Evolutionary conservation across 1,140 invertebrate species (phyloP).

Genomic region (Chelonus insularis): DNA sequence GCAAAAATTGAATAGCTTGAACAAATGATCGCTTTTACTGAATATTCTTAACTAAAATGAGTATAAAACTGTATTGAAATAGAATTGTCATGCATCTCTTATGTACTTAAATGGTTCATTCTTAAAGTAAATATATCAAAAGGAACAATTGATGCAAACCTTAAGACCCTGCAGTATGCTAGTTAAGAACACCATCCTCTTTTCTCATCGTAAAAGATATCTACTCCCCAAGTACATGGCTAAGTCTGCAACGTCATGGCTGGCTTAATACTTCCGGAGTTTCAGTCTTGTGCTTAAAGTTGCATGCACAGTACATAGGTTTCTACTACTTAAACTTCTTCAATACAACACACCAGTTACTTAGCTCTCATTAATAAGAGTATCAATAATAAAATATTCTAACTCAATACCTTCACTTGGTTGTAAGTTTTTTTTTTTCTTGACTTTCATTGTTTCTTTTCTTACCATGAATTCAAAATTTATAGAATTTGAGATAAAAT

Average conservation of each 20-base stretch:
- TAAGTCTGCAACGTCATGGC: conserved; percentile 44
- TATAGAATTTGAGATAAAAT: no score
- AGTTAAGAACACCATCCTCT: conserved; percentile 15
- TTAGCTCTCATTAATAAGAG: no score
- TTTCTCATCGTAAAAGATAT: conserved; percentile 15
- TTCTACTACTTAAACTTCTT: neutral
- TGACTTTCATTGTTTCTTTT: no score
- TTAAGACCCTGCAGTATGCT: neutral
- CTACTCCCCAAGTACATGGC: conserved; percentile 40
- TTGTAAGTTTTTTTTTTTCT: no score
- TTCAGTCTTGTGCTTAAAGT: conserved; percentile 24
- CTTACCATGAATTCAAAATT: no score
- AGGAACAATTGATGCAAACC: conserved; percentile 1
- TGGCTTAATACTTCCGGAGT: conserved; percentile 46
- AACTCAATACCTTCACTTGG: no score
- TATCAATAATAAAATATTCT: no score
- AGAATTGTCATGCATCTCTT: neutral
- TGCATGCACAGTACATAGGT: conserved; percentile 40
- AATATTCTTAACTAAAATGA: neutral
- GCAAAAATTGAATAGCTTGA: neutral
- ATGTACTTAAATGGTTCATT: neutral
- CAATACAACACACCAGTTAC: neutral
- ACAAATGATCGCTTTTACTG: neutral
- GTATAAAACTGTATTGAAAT: conserved; percentile 3
- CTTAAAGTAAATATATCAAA: neutral